Percentiles rank a stretch among this genome's conserved stretches.
Conservation (phyloP, 2,113 vertebrate genomes). For the Mastomys natalensis region DNA sequence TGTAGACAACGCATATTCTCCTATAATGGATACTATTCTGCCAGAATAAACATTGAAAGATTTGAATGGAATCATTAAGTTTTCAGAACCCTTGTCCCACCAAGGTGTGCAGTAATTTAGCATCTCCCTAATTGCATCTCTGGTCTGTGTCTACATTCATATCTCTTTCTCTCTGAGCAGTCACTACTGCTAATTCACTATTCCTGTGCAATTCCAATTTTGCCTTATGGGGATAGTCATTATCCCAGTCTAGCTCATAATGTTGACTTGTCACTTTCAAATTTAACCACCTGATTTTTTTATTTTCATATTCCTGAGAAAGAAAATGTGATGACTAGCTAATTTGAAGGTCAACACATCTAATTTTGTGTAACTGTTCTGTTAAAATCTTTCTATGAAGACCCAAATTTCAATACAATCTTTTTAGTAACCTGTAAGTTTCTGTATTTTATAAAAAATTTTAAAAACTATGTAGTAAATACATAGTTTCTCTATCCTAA, state of each 20-base stretch:
- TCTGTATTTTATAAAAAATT: background rate
- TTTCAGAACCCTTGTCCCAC: background rate
- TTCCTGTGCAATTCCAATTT: background rate
- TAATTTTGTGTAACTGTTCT: conserved; percentile 3
- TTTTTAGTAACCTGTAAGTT: background rate
- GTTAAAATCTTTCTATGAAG: background rate
- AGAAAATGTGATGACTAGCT: background rate
- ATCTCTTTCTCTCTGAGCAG: background rate
- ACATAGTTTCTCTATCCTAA: conserved; percentile 16
- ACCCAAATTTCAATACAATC: background rate
- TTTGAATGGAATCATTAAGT: background rate
- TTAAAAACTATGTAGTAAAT: too few relatives aligned
- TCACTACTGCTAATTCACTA: background rate
- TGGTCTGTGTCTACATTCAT: background rate
- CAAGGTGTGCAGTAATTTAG: background rate
- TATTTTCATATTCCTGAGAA: background rate
- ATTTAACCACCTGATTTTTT: background rate
- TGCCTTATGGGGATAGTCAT: background rate
- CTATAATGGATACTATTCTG: conserved; percentile 9
- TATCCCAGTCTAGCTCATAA: background rate
- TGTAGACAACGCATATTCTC: background rate
- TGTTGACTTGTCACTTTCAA: background rate
- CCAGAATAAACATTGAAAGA: background rate
- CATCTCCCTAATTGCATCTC: background rate
- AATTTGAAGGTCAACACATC: background rate